Conservation (phyloP, 2,113 vertebrate species). For the Brevimyrus niger region DNA sequence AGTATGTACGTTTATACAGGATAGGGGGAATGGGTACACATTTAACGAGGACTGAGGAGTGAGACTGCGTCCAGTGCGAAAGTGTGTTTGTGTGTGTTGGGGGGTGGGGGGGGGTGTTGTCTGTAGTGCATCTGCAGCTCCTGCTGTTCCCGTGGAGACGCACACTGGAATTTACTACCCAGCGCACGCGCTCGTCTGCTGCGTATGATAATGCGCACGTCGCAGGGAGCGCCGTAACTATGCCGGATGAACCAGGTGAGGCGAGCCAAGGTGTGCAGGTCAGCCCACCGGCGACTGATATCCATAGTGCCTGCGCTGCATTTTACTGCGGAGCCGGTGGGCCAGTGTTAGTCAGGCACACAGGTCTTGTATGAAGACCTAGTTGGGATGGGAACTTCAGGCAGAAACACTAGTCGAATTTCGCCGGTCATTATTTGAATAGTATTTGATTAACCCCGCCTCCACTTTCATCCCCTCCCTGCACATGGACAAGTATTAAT, state of each 20-base stretch:
- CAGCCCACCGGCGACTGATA: neutral
- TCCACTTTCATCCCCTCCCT: neutral
- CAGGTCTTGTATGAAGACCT: neutral
- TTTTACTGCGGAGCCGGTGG: neutral
- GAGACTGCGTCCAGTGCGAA: constrained; percentile 33
- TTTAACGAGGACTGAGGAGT: constrained; percentile 45
- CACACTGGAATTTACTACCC: constrained; percentile 54
- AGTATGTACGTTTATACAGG: neutral
- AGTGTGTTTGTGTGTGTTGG: constrained; percentile 27
- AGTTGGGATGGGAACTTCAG: neutral
- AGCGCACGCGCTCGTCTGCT: constrained; percentile 63
- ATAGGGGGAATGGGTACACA: neutral
- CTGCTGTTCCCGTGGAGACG: neutral
- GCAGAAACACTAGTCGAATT: neutral
- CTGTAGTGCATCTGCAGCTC: neutral
- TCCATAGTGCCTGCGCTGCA: neutral
- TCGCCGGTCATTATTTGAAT: neutral
- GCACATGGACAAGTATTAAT: neutral
- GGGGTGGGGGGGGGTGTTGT: neutral
- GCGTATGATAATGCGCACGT: constrained; percentile 62
- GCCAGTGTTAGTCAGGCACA: neutral
- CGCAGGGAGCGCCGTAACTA: constrained; percentile 52
- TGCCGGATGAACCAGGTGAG: constrained; percentile 25
- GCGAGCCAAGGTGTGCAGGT: neutral
- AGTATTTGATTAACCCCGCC: neutral